Percentiles rank a stretch among this genome's conserved stretches.
Evolutionary conservation across 1,140 invertebrate species (phyloP).

Genomic region (Polypedilum pembai): DNA sequence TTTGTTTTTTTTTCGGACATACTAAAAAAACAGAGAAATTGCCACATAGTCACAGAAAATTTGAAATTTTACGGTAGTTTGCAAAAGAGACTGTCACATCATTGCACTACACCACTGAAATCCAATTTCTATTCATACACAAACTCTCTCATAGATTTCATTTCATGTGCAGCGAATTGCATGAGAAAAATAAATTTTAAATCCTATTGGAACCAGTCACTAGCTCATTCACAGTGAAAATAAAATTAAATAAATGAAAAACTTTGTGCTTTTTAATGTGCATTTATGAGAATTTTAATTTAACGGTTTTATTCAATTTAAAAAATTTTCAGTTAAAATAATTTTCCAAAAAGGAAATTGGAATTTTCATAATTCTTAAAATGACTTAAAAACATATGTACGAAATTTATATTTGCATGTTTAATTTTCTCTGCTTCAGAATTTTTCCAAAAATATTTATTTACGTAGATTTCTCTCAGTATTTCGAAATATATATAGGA

Average conservation of each 20-base stretch:
- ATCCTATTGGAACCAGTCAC: background rate
- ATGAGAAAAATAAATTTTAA: background rate
- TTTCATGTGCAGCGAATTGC: slow-evolving; percentile 17
- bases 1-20: too few species aligned
- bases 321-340: too few species aligned
- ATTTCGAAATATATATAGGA: too few species aligned
- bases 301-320: too few species aligned
- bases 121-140: too few species aligned
- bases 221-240: background rate
- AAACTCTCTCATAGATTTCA: background rate
- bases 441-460: background rate
- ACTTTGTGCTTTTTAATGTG: too few species aligned
- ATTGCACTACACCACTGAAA: background rate
- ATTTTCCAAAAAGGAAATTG: too few species aligned
- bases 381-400: background rate
- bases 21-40: background rate
- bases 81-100: background rate
- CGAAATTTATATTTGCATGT: background rate
- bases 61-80: slow-evolving; percentile 25
- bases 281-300: too few species aligned
- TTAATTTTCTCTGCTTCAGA: background rate
- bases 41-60: background rate
- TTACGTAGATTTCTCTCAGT: background rate
- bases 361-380: background rate
- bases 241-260: too few species aligned